Evolutionary conservation across 2,888 invertebrate genomes (phyloP), one percentile per base, ranked within the genome.

Genomic region (Leptinotarsa juncta): DNA sequence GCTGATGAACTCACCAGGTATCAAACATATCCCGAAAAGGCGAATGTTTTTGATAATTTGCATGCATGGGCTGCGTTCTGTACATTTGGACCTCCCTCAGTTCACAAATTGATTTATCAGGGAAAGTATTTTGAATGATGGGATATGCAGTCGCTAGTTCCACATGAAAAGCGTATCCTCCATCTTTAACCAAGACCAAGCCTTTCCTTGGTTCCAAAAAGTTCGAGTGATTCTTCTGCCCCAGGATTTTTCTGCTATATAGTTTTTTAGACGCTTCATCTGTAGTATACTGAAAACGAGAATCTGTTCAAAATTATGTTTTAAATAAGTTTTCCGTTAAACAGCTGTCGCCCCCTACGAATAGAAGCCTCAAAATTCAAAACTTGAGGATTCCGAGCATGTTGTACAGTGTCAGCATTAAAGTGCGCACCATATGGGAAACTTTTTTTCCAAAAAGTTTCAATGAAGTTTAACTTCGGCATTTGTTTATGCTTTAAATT

Each of bases 211-310:
- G 81, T n/a, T 77, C n/a, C 3, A 84, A 65, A 75, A 85, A 86
- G 65, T 84, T 83, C 0, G 82, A 78, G 1, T 60, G 69, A 66
- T 84, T 84, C 5, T 73, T 67, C 26, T 67, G 74, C 1, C 71
- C 70, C 3, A 82, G 14, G n/a, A 93, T 90, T 86, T 92, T 93
- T 81, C 89, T 90, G 4, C 89, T 85, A 82, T 91, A 92, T 32
- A 94, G 85, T 80, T 91, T 88, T 76, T 89, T 84, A 3, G 91
- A 90, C 26, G 89, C 87, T 0, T 91, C 90, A 82, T 93, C 92
- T 10, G 79, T 83, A 3, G 83, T 80, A 48, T 76, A 75, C 84
- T 84, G 73, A 67, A 82, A 81, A 65, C 48, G 0, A 60, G 23
- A 51, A 68, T 23, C 4, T n/a, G n/a, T 55, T n/a, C 3, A 20